Conservation (phyloP, 2,113 vertebrate species). For the Heliornis fulica region DNA sequence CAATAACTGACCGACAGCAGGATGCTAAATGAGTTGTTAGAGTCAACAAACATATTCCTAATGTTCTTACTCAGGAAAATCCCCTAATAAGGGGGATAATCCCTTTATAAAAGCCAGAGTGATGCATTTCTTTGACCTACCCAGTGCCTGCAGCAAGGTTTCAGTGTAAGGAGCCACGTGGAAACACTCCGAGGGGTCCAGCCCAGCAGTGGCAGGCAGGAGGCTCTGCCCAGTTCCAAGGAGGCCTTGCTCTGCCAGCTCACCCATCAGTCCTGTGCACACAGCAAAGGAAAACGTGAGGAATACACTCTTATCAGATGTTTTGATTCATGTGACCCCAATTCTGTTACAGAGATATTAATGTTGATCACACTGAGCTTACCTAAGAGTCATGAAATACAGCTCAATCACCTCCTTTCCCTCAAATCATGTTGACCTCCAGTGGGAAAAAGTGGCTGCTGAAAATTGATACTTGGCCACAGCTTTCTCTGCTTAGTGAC, state of each 20-base stretch:
- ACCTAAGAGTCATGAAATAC: background rate
- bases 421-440: background rate
- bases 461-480: background rate
- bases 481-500: background rate
- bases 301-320: background rate
- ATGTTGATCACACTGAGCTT: background rate
- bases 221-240: background rate
- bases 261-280: slow-evolving; percentile 68
- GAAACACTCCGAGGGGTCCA: slow-evolving; percentile 31
- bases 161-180: slow-evolving; percentile 55
- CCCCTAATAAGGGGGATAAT: background rate
- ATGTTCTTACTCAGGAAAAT: background rate
- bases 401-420: background rate
- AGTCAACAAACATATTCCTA: background rate
- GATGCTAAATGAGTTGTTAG: background rate
- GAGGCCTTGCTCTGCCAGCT: slow-evolving; percentile 48
- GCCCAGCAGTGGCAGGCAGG: background rate
- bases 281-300: background rate
- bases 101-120: background rate
- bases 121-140: slow-evolving; percentile 15
- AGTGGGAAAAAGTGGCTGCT: background rate
- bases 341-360: background rate
- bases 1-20: background rate
- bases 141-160: slow-evolving; percentile 36
- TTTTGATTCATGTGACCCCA: background rate